Evolutionary conservation across 2,797 vertebrate genomes (phyloP).

Genomic region (Melanotaenia nigrans): DNA sequence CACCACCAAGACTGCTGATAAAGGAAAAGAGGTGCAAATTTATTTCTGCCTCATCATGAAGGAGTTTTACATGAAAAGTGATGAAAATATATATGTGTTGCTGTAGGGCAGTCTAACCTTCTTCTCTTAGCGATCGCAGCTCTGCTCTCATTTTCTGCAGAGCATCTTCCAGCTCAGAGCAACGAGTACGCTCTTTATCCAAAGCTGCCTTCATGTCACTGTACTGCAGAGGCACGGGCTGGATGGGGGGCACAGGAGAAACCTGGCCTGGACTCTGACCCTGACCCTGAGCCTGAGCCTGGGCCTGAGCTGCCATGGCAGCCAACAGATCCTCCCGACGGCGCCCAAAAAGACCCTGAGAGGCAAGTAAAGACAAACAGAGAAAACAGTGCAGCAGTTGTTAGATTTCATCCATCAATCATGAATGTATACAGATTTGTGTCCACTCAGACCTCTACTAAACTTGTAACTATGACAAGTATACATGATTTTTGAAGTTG

Average conservation of each 20-base stretch:
- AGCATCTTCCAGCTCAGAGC: slow-evolving; percentile 94
- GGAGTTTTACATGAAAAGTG: too few species aligned
- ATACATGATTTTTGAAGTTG: too few species aligned
- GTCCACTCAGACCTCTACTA: neutral
- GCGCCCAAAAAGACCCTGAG: slow-evolving; percentile 97
- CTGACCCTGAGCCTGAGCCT: slow-evolving; percentile 58
- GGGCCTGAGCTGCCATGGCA: slow-evolving; percentile 82
- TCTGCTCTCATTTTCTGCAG: slow-evolving; percentile 97
- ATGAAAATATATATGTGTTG: neutral
- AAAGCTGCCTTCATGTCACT: slow-evolving; percentile 95
- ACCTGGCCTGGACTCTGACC: slow-evolving; percentile 71
- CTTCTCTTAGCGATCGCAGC: slow-evolving; percentile 92
- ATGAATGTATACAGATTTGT: neutral
- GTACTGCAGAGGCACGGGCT: slow-evolving; percentile 96
- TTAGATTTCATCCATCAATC: neutral
- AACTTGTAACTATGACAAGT: neutral
- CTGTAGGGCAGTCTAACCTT: slow-evolving; percentile 82
- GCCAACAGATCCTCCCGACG: slow-evolving; percentile 96
- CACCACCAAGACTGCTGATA: neutral
- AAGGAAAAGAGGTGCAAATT: neutral
- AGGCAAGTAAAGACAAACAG: slow-evolving; percentile 43
- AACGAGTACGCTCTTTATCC: slow-evolving; percentile 95
- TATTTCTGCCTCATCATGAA: neutral
- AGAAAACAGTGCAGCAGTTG: neutral
- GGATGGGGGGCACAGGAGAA: slow-evolving; percentile 73